A percentile compares a stretch with the other conserved stretches of the same genome.
phyloP scores from a whole-genome alignment of 2,797 vertebrate species.

The Gymnoscopelus microlampas region DNA sequence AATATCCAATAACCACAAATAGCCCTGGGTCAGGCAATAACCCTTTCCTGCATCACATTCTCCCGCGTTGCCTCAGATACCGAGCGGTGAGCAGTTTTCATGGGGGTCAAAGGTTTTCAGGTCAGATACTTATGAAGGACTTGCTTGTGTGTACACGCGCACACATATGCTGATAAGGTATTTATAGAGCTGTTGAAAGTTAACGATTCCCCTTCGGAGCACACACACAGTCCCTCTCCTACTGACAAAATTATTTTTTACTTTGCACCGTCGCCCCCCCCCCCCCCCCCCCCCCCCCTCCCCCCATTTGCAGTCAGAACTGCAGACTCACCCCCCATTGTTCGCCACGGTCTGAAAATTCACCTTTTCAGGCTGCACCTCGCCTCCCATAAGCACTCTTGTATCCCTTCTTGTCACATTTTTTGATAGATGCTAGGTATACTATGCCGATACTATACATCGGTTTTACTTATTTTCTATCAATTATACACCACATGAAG shows the following conservation, averaged over 20 bases:
- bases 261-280: not conserved
- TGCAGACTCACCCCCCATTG: too few species aligned
- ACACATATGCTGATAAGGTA: slow-evolving; percentile 10
- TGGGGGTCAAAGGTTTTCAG: slow-evolving; percentile 20
- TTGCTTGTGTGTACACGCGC: slow-evolving; percentile 17
- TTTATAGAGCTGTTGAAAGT: slow-evolving; percentile 21
- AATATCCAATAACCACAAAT: slow-evolving; percentile 16
- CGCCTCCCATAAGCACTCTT: too few species aligned
- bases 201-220: not conserved
- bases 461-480: too few species aligned
- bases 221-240: not conserved
- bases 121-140: slow-evolving; percentile 19
- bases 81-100: not conserved
- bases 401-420: too few species aligned
- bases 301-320: too few species aligned
- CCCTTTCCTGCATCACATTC: not conserved
- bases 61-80: slow-evolving; percentile 10
- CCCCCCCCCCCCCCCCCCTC: not conserved
- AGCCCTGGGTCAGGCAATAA: slow-evolving; percentile 1
- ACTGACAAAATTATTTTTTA: too few species aligned
- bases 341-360: too few species aligned
- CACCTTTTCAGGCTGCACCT: too few species aligned
- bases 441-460: too few species aligned
- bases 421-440: too few species aligned
- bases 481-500: too few species aligned